Conservation (phyloP, 2,113 vertebrate species). For the Vidua macroura region DNA sequence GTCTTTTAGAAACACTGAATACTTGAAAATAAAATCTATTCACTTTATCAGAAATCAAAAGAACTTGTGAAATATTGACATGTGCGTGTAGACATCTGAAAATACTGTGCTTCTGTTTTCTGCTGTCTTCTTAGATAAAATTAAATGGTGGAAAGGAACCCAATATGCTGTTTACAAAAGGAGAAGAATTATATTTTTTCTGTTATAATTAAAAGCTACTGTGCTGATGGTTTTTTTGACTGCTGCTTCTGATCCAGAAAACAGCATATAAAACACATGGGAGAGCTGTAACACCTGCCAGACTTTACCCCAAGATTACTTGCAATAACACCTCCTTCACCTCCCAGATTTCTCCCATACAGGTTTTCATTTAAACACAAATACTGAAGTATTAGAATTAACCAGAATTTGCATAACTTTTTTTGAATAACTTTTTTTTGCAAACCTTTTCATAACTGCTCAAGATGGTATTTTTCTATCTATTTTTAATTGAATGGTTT, state of each 20-base stretch:
- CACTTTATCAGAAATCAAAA: neutral
- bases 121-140: neutral
- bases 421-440: neutral
- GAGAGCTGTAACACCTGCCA: neutral
- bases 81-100: neutral
- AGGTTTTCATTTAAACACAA: neutral
- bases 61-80: neutral
- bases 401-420: neutral
- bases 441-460: neutral
- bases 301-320: neutral
- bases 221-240: neutral
- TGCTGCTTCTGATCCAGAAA: neutral
- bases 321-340: neutral
- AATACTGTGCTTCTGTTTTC: neutral
- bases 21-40: neutral
- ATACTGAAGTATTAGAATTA: neutral
- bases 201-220: neutral
- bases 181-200: neutral
- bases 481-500: neutral
- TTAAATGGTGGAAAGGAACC: neutral
- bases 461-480: neutral
- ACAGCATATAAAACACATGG: neutral
- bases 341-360: neutral
- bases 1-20: neutral
- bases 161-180: neutral